Evolutionary conservation across 2,113 vertebrate species (phyloP), one percentile per base, ranked within the genome.

Genomic region (Channa maculata): DNA sequence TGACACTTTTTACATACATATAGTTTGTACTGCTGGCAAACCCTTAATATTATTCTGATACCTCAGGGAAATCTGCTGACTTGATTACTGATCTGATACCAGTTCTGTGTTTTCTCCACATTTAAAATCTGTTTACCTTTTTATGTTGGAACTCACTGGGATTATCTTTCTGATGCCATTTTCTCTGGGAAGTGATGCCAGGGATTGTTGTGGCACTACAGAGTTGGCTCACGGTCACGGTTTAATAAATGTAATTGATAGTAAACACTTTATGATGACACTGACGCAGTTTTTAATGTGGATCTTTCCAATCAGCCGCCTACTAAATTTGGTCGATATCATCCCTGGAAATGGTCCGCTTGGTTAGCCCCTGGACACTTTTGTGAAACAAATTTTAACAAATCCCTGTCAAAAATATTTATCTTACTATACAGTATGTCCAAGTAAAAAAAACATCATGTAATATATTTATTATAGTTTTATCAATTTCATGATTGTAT

Each of bases 161-260:
- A 49, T 54, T 13, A 33, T 60, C 45, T 59, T 43, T 39, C 24
- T 24, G 24, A 24, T 24, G 24, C 24, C 24, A 24, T 24, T 24
- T 24, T 24, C 24, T 24, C 45, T 46, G 24, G 5, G 14, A 39
- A 10, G 46, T 64, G 44, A 54, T 72, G 44, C 51, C 50, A 73
- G 64, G 10, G n/a, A 45, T 68, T 55, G 4, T 44, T 62, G 11
- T 72, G 49, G 37, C 44, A 24, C 65, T 33, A 49, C 24, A n/a
- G 43, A 50, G 10, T 12, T 63, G 46, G 51, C n/a, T 24, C 10
- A 37, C 14, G 0, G 10, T 41, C 53, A 46, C 2, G 6, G 53
- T 46, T 51, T 58, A 55, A 61, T 43, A 33, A 72, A 45, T 53
- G 43, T 36, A 57, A 43, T 51, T 58, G 44, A 68, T 45, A 14